A percentile compares a stretch with the other conserved stretches of the same genome.
Conservation (phyloP, 2,888 invertebrate genomes). For the Gibbula magus region DNA sequence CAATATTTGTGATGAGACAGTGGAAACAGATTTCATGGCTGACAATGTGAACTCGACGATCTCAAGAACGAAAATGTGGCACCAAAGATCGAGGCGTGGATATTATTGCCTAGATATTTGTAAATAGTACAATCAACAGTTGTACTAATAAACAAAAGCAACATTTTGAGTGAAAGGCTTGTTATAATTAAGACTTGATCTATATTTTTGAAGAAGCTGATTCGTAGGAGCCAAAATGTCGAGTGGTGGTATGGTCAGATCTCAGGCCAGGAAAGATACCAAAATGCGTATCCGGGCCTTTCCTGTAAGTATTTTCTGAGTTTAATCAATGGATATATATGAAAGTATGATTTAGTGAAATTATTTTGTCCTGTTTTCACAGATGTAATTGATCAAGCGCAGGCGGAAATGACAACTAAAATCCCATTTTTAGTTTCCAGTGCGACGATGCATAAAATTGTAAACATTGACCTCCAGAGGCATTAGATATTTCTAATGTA, state of each 20-base stretch:
- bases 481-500: too few species aligned
- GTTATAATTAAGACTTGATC: background rate
- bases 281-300: slow-evolving; percentile 99
- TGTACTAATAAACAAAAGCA: background rate
- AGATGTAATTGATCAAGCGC: background rate
- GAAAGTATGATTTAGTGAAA: background rate
- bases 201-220: slow-evolving; percentile 17
- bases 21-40: slow-evolving; percentile 25
- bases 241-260: slow-evolving; percentile 45
- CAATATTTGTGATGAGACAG: slow-evolving; percentile 19
- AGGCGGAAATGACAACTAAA: background rate
- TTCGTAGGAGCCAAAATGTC: slow-evolving; percentile 29
- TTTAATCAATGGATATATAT: background rate
- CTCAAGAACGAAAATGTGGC: slow-evolving; percentile 12
- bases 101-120: slow-evolving; percentile 2
- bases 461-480: slow-evolving; percentile 14
- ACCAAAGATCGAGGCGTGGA: background rate
- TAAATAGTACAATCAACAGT: background rate
- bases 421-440: background rate
- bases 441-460: slow-evolving; percentile 8
- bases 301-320: slow-evolving; percentile 86
- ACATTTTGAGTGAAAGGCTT: background rate
- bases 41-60: slow-evolving; percentile 17
- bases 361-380: background rate
- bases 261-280: slow-evolving; percentile 69